Conservation (phyloP, 1,140 invertebrate genomes). For the Hydropsyche tenuis region DNA sequence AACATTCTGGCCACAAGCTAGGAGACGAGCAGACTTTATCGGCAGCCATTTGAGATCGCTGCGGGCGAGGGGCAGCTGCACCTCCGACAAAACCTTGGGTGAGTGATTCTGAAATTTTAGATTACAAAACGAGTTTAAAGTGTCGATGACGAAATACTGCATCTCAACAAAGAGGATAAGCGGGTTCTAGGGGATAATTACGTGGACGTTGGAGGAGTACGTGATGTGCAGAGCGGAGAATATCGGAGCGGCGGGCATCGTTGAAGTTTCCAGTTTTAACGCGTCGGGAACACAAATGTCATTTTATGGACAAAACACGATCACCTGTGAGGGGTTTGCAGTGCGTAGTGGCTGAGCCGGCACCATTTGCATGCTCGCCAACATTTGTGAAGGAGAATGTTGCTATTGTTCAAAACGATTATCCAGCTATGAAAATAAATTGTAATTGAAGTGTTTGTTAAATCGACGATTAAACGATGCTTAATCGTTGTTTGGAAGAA, state of each 20-base stretch:
- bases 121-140: too few relatives aligned
- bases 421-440: too few relatives aligned
- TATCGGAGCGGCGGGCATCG: conserved; percentile 8
- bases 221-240: conserved; percentile 10
- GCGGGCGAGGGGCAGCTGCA: background rate
- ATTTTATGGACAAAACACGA: background rate
- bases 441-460: too few relatives aligned
- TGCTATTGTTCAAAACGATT: too few relatives aligned
- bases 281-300: background rate
- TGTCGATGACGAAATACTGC: too few relatives aligned
- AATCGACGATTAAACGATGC: too few relatives aligned
- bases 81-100: background rate
- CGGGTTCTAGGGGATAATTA: too few relatives aligned
- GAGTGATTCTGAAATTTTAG: background rate
- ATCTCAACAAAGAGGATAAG: too few relatives aligned
- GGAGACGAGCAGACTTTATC: background rate
- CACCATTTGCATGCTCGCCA: too few relatives aligned
- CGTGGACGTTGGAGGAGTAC: background rate
- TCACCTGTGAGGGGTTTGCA: background rate
- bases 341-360: too few relatives aligned
- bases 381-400: too few relatives aligned
- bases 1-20: background rate
- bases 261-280: background rate
- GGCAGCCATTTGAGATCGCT: conserved; percentile 19
- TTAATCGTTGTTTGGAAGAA: too few relatives aligned